Base-by-base conservation (phyloP, 2,888 invertebrate genomes). In the Ectropis crepuscularia region DNA sequence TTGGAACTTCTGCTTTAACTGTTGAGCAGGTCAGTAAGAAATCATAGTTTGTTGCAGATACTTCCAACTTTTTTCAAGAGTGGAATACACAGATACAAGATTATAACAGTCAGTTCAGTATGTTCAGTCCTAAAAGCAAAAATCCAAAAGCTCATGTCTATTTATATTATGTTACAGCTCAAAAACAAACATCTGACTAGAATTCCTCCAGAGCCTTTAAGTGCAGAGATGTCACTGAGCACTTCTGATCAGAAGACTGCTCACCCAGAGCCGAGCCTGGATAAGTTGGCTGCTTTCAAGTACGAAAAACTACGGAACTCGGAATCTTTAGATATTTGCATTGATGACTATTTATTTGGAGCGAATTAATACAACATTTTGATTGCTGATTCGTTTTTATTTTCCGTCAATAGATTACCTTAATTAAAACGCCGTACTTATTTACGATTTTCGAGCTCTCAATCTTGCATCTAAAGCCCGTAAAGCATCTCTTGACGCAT, bases 291-390 rank as follows among this genome's bases (percentile, higher is more conserved):
- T 7, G 74, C 82, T 1, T 69, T 80, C 4, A 89, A 90, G 65
- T 92, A 87, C 63, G 86, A 88, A 45, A 88, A 90, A 61, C 65
- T 92, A 48, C 82, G 84, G 8, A 86, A 80, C 67, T 74, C 85
- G 70, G 87, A 88, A 45, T 72, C 81, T 5, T 73, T 87, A 6
- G 88, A 90, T 65, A 76, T 87, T 16, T 76, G 86, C n/a, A 78
- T 87, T 37, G 79, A 79, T 45, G 81, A 90, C 58, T 85, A 85
- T 72, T 77, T 87, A 50, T 61, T 75, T 67, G 66, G 71, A 36
- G 57, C 78, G 51, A 75, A 73, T 68, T 76, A 71, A 70, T 70
- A 68, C 67, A 53, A 42, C 7, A n/a, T 6, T n/a, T 54, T 48
- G 6, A 28, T 49, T 42, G 9, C 16, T 53, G 36, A 43, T 45